Base-by-base conservation (phyloP, 2,797 vertebrate species). In the Gorsachius magnificus region DNA sequence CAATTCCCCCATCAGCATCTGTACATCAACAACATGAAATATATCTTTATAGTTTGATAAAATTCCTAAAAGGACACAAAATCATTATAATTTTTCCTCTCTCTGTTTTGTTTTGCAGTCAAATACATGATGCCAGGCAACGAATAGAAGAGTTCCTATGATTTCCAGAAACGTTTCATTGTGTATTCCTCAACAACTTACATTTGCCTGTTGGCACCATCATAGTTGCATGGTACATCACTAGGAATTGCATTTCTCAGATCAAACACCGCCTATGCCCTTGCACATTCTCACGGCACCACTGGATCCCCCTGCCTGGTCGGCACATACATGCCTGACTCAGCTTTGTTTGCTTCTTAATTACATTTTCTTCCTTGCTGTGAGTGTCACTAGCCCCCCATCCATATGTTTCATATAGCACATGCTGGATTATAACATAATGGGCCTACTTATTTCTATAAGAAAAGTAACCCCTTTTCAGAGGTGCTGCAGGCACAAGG, bases 321-420 rank as follows among this genome's bases (percentile, higher is more conserved):
- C 1, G 2, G 81, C 38, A 45, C 35, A 58, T 38, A 29, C 8
- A 10, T 45, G 74, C n/a, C 78, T 93, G 74, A 93, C 66, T 90
- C 74, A 84, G 74, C 51, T 93, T 84, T 86, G 50, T 83, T 90
- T 94, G 50, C 41, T 74, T 90, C 43, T 90, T 91, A 87, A 56
- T 83, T 77, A 82, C 41, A 36, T 75, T 85, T 92, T 77, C 56
- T 89, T 85, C 41, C 53, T 93, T 65, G 26, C 64, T 87, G 46
- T 66, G 81, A 92, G 53, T 82, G 53, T 91, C 84, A 36, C 68
- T 87, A 85, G 45, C 60, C 65, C 45, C n/a, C 68, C 14, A 4
- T 69, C 81, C 78, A 53, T 87, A 92, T 85, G 84, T 50, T 91
- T 87, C 31, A 60, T 41, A 74, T 61, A 85, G 58, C 71, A 85